A percentile compares a stretch with the other conserved stretches of the same genome.
phyloP scores from a whole-genome alignment of 2,888 invertebrate genomes.

The Hartigia nigra region DNA sequence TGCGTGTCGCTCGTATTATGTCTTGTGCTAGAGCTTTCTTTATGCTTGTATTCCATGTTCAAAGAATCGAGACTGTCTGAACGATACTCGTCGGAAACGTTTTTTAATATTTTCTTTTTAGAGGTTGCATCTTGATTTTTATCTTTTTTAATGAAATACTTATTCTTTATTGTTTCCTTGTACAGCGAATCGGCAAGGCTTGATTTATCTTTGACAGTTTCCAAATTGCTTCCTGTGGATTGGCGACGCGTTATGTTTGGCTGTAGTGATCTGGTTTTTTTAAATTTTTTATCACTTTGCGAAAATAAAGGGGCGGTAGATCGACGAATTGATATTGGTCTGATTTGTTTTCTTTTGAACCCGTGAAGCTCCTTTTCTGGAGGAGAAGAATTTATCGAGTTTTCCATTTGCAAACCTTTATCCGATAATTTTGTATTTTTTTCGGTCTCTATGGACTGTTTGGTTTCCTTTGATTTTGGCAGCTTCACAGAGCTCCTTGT shows the following conservation, averaged over 20 bases:
- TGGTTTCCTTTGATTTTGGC: background rate
- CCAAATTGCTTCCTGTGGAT: background rate
- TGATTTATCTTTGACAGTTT: background rate
- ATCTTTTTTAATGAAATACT: background rate
- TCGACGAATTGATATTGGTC: background rate
- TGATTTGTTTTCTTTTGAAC: background rate
- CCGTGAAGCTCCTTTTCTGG: background rate
- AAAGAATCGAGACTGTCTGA: background rate
- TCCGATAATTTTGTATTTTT: slow-evolving; percentile 28
- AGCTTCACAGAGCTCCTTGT: slow-evolving; percentile 24
- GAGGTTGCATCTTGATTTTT: background rate
- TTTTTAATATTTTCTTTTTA: background rate
- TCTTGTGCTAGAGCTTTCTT: background rate
- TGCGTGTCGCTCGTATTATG: background rate
- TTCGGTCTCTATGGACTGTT: background rate
- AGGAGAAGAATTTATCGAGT: background rate
- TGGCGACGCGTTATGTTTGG: background rate
- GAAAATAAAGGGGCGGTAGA: background rate
- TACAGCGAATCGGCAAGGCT: background rate
- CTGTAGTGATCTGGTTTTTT: background rate
- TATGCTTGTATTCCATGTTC: background rate
- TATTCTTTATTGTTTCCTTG: background rate
- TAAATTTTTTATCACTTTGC: background rate
- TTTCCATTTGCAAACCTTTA: slow-evolving; percentile 29
- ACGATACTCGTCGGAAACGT: background rate